Evolutionary conservation across 2,797 vertebrate genomes (phyloP), one percentile per base, ranked within the genome.

Genomic region (Trachurus trachurus): DNA sequence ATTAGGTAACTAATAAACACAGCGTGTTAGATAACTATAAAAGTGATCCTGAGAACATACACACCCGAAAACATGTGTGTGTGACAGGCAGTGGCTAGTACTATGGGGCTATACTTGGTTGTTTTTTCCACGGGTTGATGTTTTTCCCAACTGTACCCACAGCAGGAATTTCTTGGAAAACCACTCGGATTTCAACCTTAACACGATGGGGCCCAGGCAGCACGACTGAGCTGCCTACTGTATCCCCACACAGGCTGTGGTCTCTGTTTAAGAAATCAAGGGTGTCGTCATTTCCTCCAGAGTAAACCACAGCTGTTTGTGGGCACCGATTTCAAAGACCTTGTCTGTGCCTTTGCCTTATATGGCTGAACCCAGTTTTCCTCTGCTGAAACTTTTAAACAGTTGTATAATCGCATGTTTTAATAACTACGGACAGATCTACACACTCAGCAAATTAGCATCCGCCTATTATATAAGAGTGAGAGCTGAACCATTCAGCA

Each of bases 151-250:
- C 47, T 80, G 74, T 77, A 64, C 82, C 86, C 88, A 71, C 69
- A 56, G 37, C 68, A 88, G 84, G 85, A 90, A 91, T 89, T 90
- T 90, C 86, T 76, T 58, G 37, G 50, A 85, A 88, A 89, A 66
- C 64, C 76, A 83, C 56, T 15, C 65, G 63, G 65, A 83, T 53
- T 86, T 91, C 80, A 80, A 92, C 85, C 56, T 66, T 64, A 37
- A 61, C 1, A 15, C 7, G 12, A 71, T 0, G 19, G 63, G 49
- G 39, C 29, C 31, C 12, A 34, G 34, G 34, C 34, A 37, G 45
- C 44, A 52, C 40, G 8, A 11, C 70, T 34, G 26, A 26, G 60
- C 54, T 68, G 73, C 59, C 54, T 19, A 37, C 34, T 37, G 34
- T 9, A 45, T 34, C 2, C 44, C 40, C 39, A 54, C 65, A 69